Evolutionary conservation across 1,140 invertebrate genomes (phyloP), one percentile per base, ranked within the genome.

Genomic region (Manduca sexta): DNA sequence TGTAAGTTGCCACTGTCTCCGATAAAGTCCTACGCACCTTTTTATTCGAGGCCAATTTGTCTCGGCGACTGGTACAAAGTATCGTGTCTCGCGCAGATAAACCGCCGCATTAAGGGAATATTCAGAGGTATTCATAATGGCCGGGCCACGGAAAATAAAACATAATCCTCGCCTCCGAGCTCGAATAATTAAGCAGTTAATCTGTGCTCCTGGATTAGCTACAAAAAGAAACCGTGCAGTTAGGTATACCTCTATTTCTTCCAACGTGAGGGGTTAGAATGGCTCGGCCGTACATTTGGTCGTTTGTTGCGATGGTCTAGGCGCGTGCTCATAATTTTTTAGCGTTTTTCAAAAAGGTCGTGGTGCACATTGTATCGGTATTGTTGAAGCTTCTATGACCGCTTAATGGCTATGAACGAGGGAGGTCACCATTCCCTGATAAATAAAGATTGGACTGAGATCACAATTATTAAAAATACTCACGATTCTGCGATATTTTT

Each of bases 161-260:
- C 65, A 60, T 64, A 66, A 72, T 64, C 60, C 63, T 41, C 45
- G 57, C 45, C 52, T 49, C 44, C 52, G 64, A 49, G 54, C 54
- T 39, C 55, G 69, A 63, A 71, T 71, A 69, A 71, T 69, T 64
- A 71, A 69, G 62, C 65, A 67, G 59, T 70, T 70, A 69, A 54
- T 66, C 57, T 45, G 56, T 43, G 49, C 42, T 56, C 57, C 48
- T 48, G 66, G 64, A 61, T 62, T 61, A 64, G 44, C 34, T 45
- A 44, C 45, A 45, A 38, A 48, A 55, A 49, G 33, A 21, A 31
- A 3, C n/a, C 18, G 39, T 40, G 18, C 49, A 31, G 15, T 30
- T 39, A 14, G 12, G 2, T 8, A 13, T 2, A 17, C 2, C 8
- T n/a, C 15, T 49, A 49, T 52, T 8, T 4, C 42, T 10, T 42